phyloP scores from a whole-genome alignment of 2,888 invertebrate species.

The Neoascia interrupta region DNA sequence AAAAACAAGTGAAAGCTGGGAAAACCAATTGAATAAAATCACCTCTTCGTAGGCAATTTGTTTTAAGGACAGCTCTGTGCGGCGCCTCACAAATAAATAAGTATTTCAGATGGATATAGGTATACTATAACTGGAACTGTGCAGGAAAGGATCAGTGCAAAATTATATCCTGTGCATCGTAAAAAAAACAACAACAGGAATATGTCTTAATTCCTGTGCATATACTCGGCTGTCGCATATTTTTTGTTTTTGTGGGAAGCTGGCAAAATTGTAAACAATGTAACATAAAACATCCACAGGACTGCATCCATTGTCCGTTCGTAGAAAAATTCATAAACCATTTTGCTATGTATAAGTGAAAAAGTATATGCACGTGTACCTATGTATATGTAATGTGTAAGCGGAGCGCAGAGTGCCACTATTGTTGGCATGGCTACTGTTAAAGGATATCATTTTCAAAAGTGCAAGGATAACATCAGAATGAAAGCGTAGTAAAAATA shows the following conservation, averaged over 20 bases:
- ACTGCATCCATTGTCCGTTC: constrained; percentile 60
- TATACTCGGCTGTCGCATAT: neutral
- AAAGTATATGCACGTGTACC: constrained; percentile 10
- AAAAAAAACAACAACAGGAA: constrained; percentile 61
- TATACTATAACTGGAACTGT: too few relatives aligned
- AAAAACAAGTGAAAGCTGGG: too few relatives aligned
- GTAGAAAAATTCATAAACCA: constrained; percentile 56
- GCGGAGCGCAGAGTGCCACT: neutral
- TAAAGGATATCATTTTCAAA: neutral
- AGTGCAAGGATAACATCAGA: constrained; percentile 52
- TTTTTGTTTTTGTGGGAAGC: neutral
- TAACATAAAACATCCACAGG: constrained; percentile 46
- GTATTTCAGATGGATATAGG: too few relatives aligned
- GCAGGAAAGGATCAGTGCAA: too few relatives aligned
- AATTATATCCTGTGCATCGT: constrained; percentile 56
- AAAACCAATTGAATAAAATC: too few relatives aligned
- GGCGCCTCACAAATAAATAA: too few relatives aligned
- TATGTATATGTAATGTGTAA: neutral
- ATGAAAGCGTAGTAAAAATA: constrained; percentile 63
- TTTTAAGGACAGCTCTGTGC: too few relatives aligned
- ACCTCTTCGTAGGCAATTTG: too few relatives aligned
- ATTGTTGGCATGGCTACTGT: neutral
- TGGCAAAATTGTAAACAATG: constrained; percentile 51
- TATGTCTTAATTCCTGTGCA: constrained; percentile 63
- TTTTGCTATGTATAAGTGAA: constrained; percentile 35